Evolutionary conservation across 2,888 invertebrate species (phyloP), one percentile per base, ranked within the genome.

Genomic region (Apamea anceps): DNA sequence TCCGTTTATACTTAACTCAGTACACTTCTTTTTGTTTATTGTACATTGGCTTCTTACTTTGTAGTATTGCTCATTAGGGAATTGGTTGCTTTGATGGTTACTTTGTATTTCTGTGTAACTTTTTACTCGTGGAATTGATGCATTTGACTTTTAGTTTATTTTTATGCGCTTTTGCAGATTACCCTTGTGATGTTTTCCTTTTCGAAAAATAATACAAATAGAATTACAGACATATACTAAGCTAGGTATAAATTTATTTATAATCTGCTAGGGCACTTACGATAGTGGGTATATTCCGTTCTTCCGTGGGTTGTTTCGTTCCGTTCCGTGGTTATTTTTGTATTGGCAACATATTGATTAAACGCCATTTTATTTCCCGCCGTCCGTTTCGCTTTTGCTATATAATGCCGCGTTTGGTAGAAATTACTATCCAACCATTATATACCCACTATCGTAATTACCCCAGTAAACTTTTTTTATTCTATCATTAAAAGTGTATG

Each of bases 11-110:
- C 65, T 51, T 57, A 80, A 60, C 54, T 67, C 32, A 21, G 60
- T 60, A n/a, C 6, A 15, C 60, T 62, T 42, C 0, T 42, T 74
- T 62, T 57, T 62, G 45, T 79, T 84, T 62, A 32, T 72, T 28
- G 3, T 54, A 57, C 21, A 68, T 63, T 77, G 42, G 7, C 18
- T 28, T 66, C 45, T 62, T 67, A 15, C 62, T 63, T 78, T 84
- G 66, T 72, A 72, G 57, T 62, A 54, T 51, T 42, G 51, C 28
- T 67, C 67, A 21, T 84, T 84, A 84, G 62, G 57, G 42, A 28
- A 84, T 67, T 67, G 37, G 54, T n/a, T 66, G 25, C 12, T 60
- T 60, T 62, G 12, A 63, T 62, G 28, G 10, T 37, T 66, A 12
- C 10, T 48, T 37, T 70, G 63, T 57, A n/a, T 76, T 48, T 28